Evolutionary conservation across 2,888 invertebrate genomes (phyloP), one percentile per base, ranked within the genome.

Genomic region (Maniola hyperantus): DNA sequence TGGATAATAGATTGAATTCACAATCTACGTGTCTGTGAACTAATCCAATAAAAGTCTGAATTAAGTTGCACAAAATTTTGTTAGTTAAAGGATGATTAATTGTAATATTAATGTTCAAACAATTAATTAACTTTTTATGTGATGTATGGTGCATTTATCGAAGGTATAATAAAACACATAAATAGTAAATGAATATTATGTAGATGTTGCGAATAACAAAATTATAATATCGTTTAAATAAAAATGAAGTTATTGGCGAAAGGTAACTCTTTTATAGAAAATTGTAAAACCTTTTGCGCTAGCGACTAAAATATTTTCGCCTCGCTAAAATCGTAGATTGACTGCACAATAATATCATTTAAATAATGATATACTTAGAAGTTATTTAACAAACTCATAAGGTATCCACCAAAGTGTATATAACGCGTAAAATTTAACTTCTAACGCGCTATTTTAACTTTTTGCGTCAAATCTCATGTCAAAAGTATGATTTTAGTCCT

Each of bases 241-340:
- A 4, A 26, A 42, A 53, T 26, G 15, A 62, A 57, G 39, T 48
- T 59, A 58, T 58, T 42, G 58, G 42, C 39, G 18, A 67, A 36
- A 42, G 33, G 44, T 53, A 44, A 33, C 42, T 34, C 34, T 55
- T 39, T 53, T 55, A 33, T 64, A 60, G 63, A 54, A 54, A 59
- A 60, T 39, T 44, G 26, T 57, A 48, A 58, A 54, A 15, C 44
- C 33, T 57, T 51, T 62, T 26, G 20, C 50, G 64, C 58, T 58
- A n/a, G 39, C 18, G 33, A 48, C 48, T 42, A 34, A 55, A 20
- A 54, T 18, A 48, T 18, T 59, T 73, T 76, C 76, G 81, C 82
- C 81, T 79, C 67, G 74, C 74, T 66, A 68, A 64, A 59, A 54
- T 69, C 74, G 60, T 61, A 70, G 71, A 70, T 66, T 71, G 73